Base-by-base conservation (phyloP, 2,888 invertebrate species). In the Drosophila infuscata region DNA sequence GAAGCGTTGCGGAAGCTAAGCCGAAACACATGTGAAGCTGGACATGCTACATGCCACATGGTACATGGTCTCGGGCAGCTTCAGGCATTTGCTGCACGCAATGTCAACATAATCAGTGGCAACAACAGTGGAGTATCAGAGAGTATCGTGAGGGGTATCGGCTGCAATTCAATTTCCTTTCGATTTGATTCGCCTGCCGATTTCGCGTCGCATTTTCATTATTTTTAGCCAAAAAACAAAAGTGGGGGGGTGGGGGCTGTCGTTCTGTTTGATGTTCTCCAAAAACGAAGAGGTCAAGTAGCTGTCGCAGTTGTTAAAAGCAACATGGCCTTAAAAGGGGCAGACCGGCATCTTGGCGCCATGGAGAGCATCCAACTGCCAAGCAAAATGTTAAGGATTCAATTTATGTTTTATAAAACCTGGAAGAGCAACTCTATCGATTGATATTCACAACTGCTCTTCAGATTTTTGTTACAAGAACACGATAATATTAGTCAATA, bases 81-180 rank as follows among this genome's bases (percentile, higher is more conserved):
- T 49, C 65, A 54, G 60, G 71, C 78, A 75, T 72, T 81, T 81
- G 81, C 74, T 86, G 82, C 83, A 88, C 83, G 79, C 87, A 86
- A 83, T 88, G 89, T 85, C 87, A 85, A 86, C 83, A 81, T 85
- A 79, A 85, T 82, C 68, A 74, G 60, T 62, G 70, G 53, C 60
- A 76, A 35, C 63, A 64, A 46, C 43, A 67, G 15, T 7, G 25
- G 3, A 15, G 11, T 33, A 48, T 33, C 29, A 25, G 15, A 12
- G 15, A 12, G 36, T 25, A 54, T 41, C 20, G 38, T 35, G 11
- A 11, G 46, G 25, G 17, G 1, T 62, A 79, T 79, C 61, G 88
- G 64, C 69, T 70, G 89, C 86, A 88, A 84, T 85, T 85, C 89
- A 81, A 89, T 89, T 85, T 85, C 81, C 87, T 89, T 72, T 70